Base-by-base conservation (phyloP, 1,140 invertebrate genomes). In the Apolygus lucorum region DNA sequence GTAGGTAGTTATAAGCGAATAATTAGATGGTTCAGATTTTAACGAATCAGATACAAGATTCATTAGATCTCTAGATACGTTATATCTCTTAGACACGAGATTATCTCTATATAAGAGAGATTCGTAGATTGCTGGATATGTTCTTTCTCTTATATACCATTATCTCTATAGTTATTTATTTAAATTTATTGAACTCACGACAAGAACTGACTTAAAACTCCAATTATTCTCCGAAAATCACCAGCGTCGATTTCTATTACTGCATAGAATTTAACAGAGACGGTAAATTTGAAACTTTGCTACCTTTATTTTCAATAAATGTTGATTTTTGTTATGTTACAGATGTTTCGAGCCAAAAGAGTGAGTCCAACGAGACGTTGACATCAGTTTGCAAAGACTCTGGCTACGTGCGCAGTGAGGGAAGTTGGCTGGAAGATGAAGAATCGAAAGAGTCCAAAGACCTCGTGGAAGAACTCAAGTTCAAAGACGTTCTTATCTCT, bases 311-410 rank as follows among this genome's bases (percentile, higher is more conserved):
- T 4, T 21, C 22, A 59, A 11, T 59, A 8, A 24, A 59, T 17
- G 4, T 59, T 11, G 4, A 17, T 59, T 59, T 4, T 59, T 22
- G 8, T 59, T 4, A 11, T 59, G 8, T 22, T 14, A 17, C 54
- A 59, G 54, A 59, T 59, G 22, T 24, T 4, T 59, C 54, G 8
- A 59, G 34, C 17, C 34, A 59, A 59, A 59, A 14, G 4, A 59
- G 68, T 28, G 63, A n/a, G 52, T 67, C 68, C 27, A 67, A 69
- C 52, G 68, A 69, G 70, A 74, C 76, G 34, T 67, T 70, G 68
- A 67, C 29, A 22, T 63, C 49, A 54, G 28, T n/a, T 62, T 63
- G 17, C 52, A 59, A 67, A 65, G 69, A 28, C 52, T 69, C 54
- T 17, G 54, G 54, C 22, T 59, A 59, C 22, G 54, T 59, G 2